Base-by-base conservation (phyloP, 2,113 vertebrate species). In the Istiophorus platypterus region DNA sequence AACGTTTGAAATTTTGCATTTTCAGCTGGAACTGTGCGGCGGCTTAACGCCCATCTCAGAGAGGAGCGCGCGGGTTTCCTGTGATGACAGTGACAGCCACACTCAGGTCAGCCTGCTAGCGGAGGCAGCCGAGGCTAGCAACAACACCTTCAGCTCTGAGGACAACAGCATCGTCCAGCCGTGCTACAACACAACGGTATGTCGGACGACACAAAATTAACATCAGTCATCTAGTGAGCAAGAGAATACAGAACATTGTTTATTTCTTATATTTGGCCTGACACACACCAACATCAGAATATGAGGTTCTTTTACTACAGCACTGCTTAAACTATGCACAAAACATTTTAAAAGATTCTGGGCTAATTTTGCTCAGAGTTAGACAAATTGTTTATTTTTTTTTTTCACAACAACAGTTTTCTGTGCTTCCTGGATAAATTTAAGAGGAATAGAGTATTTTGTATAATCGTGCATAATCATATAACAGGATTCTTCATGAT, bases 21-120 rank as follows among this genome's bases (percentile, higher is more conserved):
- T 56, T 63, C 85, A 94, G 93, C 81, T 94, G 87, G 93, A 94
- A 47, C 74, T 92, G 82, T 94, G 93, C 3, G 89, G 92, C 5
- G 84, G 91, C 69, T 62, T 94, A 65, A 93, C 92, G 1, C 89
- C 92, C 45, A 92, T 94, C 82, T 90, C 83, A 7, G 92, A 94
- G 85, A 87, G 92, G 78, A 92, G 89, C 66, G 27, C 81, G 0
- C 79, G 68, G 57, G 86, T 66, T 26, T 92, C 91, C 52, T 89
- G 76, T 37, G 88, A 94, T 80, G 92, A 93, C 83, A 80, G 76
- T 20, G 93, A 93, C 14, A 88, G 75, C 82, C 89, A 89, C 76
- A 49, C 66, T 86, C 90, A 89, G 77, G 72, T 89, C 81, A 87
- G 79, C 86, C 83, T 89, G 89, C 80, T 94, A 91, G 90, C 81